phyloP scores from a whole-genome alignment of 1,140 invertebrate genomes.

The Melanaphis sacchari region DNA sequence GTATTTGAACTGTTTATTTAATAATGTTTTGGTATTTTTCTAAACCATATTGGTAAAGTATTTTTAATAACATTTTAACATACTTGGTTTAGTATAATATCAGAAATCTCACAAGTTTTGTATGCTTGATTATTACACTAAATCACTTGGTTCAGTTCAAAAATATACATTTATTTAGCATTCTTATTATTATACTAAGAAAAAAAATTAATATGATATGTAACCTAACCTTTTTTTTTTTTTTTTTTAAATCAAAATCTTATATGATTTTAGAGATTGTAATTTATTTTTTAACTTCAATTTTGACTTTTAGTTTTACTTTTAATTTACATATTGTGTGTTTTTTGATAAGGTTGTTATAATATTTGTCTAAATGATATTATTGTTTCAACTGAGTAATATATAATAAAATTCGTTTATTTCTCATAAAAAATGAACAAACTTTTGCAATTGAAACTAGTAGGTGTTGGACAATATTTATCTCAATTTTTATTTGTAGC shows the following conservation, averaged over 20 bases:
- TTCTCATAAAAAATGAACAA: background rate
- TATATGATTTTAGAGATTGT: background rate
- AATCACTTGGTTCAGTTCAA: background rate
- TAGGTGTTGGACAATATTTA: background rate
- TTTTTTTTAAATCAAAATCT: background rate
- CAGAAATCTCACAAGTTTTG: background rate
- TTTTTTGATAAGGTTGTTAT: background rate
- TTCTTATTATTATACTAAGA: background rate
- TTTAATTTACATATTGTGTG: background rate
- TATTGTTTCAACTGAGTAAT: constrained; percentile 9
- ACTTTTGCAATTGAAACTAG: background rate
- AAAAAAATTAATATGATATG: background rate
- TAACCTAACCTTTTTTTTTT: background rate
- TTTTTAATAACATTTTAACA: background rate
- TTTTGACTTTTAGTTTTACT: background rate
- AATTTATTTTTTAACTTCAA: background rate
- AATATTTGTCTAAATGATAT: constrained; percentile 6
- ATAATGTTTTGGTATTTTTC: background rate
- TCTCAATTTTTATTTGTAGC: constrained; percentile 15
- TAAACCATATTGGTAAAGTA: background rate
- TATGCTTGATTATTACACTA: constrained; percentile 1
- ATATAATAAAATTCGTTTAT: background rate
- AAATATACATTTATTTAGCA: background rate
- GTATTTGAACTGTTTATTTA: background rate
- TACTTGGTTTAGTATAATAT: background rate